These are phyloP conservation scores for Xiphophorus couchianus DNA, from an alignment of 2,113 vertebrate species.

Conservation along the genomic window DNA sequence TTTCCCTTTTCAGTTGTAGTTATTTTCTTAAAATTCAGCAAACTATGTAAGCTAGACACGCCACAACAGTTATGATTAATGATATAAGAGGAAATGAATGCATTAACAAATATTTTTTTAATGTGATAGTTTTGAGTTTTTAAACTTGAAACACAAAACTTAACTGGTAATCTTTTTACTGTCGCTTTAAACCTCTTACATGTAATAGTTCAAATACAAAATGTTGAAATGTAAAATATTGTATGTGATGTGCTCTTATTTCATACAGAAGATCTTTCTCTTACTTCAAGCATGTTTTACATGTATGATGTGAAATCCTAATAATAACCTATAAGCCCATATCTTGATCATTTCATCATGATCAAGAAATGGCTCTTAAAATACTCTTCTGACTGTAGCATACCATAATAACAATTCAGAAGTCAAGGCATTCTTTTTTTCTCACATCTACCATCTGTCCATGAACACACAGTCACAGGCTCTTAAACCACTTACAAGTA, in stretches of 20 bases:
- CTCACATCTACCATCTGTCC: slow-evolving; percentile 47
- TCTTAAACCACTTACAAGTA: slow-evolving; percentile 38
- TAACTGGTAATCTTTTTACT: not conserved
- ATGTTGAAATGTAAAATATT: too few relatives aligned
- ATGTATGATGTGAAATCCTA: not conserved
- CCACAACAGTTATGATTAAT: too few relatives aligned
- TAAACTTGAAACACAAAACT: not conserved
- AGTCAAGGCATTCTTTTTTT: slow-evolving; percentile 30
- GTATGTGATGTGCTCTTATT: too few relatives aligned
- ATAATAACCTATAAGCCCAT: not conserved
- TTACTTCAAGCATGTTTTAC: not conserved
- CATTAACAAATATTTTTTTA: not conserved
- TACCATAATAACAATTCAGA: slow-evolving; percentile 10
- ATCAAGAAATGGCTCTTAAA: not conserved
- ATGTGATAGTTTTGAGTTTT: not conserved
- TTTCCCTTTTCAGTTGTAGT: too few relatives aligned
- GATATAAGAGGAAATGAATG: too few relatives aligned
- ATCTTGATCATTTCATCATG: not conserved
- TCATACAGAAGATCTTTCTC: not conserved
- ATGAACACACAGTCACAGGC: not conserved
- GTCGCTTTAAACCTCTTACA: not conserved
- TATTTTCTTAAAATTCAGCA: too few relatives aligned
- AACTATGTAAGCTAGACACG: too few relatives aligned
- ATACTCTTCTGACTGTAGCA: not conserved
- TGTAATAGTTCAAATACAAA: too few relatives aligned